Base-by-base conservation (phyloP, 2,113 vertebrate species). In the Catharus fuscescens region DNA sequence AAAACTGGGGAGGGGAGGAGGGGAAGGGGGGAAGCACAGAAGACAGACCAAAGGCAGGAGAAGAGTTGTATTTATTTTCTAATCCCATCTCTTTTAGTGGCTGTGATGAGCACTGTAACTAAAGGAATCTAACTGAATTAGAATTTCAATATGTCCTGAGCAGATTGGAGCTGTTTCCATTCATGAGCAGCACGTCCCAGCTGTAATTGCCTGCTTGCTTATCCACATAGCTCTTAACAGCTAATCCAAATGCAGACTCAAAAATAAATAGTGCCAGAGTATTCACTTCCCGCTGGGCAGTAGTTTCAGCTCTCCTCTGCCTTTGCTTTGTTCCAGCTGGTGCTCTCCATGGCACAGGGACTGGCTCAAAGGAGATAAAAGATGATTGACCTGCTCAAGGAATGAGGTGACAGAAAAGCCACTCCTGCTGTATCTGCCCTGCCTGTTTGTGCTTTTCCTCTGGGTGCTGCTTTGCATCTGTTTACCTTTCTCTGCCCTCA, bases 161-260 rank as follows among this genome's bases (percentile, higher is more conserved):
- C 93, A 96, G 97, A 95, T 71, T 89, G 83, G 82, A 86, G 56
- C 67, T 32, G 65, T 82, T 97, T 70, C 88, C 93, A 92, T 86
- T 97, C 91, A 95, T n/a, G 86, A 89, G 93, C 88, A 74, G 82
- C 72, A 86, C 61, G 71, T 95, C 94, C 71, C 85, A 72, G 70
- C 76, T 97, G 85, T 96, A 96, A 97, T 90, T 97, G 96, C 96
- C 79, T 79, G 71, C 73, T 80, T 73, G 65, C 93, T 97, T 95
- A 97, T 97, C 94, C 86, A 65, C 85, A 53, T 40, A 69, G 73
- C 83, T 65, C 92, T 96, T 92, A 81, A 88, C 94, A 96, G 78
- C 91, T 97, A 96, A 95, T 97, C 92, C 94, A 94, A 96, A 95
- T 79, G 71, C 66, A 20, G 76, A 69, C 64, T 90, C 50, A 84